Conservation (phyloP, 2,888 invertebrate species). For the Maniola hyperantus region DNA sequence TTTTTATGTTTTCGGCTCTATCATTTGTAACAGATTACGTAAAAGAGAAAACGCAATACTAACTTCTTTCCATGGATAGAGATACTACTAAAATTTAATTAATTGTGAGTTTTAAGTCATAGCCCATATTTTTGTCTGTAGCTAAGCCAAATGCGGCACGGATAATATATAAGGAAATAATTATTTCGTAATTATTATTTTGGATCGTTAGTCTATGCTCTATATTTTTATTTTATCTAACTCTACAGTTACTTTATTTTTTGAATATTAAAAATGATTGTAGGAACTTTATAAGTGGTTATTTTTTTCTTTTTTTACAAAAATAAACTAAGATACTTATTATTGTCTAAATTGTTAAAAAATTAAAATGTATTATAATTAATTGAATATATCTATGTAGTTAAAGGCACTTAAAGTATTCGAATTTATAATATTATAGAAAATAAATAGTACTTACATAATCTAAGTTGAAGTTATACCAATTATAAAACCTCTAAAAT, state of each 20-base stretch:
- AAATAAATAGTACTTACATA: neutral
- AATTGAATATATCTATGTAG: slow-evolving; percentile 33
- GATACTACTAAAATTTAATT: neutral
- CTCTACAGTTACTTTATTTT: neutral
- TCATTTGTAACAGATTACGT: too few species aligned
- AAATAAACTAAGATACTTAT: neutral
- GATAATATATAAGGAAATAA: neutral
- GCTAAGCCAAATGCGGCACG: slow-evolving; percentile 1
- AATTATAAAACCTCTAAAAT: neutral
- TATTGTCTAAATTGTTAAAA: slow-evolving; percentile 18
- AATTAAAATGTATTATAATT: slow-evolving; percentile 30
- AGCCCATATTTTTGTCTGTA: slow-evolving; percentile 6
- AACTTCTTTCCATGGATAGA: neutral
- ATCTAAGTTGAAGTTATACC: neutral
- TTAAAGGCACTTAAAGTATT: slow-evolving; percentile 39
- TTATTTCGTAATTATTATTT: neutral
- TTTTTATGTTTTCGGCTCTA: too few species aligned
- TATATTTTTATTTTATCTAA: neutral
- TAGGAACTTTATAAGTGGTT: neutral
- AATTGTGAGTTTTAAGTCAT: neutral
- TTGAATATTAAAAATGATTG: neutral
- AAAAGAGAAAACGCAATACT: too few species aligned
- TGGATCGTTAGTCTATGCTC: neutral
- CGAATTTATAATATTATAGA: slow-evolving; percentile 38
- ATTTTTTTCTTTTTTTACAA: neutral